Base-by-base conservation (phyloP, 2,888 invertebrate species). In the Tiphia femorata region DNA sequence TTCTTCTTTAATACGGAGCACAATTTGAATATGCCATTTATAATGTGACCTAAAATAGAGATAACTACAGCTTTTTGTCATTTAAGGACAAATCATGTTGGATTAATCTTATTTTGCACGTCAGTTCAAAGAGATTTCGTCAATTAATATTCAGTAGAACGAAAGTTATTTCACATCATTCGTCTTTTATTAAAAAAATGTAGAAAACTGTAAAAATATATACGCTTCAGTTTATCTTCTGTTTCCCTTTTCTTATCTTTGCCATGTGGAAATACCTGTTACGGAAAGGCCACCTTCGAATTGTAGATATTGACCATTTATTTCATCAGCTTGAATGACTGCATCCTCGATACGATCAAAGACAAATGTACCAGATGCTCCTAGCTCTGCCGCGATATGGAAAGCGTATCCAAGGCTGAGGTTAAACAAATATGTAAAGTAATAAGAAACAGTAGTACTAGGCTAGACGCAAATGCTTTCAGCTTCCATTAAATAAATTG, bases 291-390 rank as follows among this genome's bases (percentile, higher is more conserved):
- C 95, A 23, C 95, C 95, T 83, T 98, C 98, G 84, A 96, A 98
- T 85, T 97, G 94, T 60, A 96, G 85, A 73, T 92, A 90, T 75
- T 90, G 90, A 8, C 93, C 92, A 84, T 97, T 95, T 3, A 95
- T 92, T 87, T 98, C 97, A 84, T 98, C 98, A 1, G 97, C 97
- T 77, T 97, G 96, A 2, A 94, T 91, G 57, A 98, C 86, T n/a
- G 94, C 92, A 80, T 97, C 96, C 84, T 97, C 96, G 19, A 97
- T 91, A 49, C 94, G 90, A 57, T 93, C 90, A 37, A 89, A 88
- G 37, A 88, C 87, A 76, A 90, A 89, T 41, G 86, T 87, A 12
- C 91, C 91, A 53, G 90, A 90, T 80, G 87, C 84, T 1, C 89
- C 89, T 67, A 96, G 85, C 64, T 91, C 88, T 38, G 93, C 86